Evolutionary conservation across 2,113 vertebrate species (phyloP).

Genomic region (Lycaon pictus): DNA sequence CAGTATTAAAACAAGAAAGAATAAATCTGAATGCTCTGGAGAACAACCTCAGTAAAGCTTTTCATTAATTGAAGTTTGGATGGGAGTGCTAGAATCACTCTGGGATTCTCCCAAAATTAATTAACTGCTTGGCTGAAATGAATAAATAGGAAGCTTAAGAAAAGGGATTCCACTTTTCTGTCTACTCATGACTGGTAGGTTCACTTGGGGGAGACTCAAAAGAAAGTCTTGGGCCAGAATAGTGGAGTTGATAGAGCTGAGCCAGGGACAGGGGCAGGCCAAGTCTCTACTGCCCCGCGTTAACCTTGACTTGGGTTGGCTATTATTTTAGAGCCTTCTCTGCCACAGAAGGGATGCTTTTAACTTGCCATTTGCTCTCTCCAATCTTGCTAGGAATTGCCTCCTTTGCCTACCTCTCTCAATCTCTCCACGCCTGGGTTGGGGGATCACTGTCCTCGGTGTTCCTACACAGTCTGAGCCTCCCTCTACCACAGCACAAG

Average conservation of each 20-base stretch:
- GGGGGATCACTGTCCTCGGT: neutral
- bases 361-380: neutral
- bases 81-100: slow-evolving; percentile 18
- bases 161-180: neutral
- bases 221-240: neutral
- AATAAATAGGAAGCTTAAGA: slow-evolving; percentile 37
- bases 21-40: neutral
- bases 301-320: neutral
- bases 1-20: neutral
- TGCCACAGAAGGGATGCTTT: neutral
- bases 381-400: neutral
- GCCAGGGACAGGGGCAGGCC: neutral
- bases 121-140: slow-evolving; percentile 55
- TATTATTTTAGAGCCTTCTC: neutral
- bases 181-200: neutral
- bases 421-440: accelerated
- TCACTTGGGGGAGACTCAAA: neutral
- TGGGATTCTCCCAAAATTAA: slow-evolving; percentile 49
- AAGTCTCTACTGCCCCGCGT: accelerated
- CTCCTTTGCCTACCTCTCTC: neutral
- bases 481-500: neutral
- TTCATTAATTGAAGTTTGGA: slow-evolving; percentile 29
- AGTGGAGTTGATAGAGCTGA: neutral
- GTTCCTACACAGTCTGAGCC: neutral
- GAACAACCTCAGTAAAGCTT: neutral